These are phyloP conservation scores for Odontamblyopus rebecca DNA, from an alignment of 2,797 vertebrate species.

Conservation along the genomic window DNA sequence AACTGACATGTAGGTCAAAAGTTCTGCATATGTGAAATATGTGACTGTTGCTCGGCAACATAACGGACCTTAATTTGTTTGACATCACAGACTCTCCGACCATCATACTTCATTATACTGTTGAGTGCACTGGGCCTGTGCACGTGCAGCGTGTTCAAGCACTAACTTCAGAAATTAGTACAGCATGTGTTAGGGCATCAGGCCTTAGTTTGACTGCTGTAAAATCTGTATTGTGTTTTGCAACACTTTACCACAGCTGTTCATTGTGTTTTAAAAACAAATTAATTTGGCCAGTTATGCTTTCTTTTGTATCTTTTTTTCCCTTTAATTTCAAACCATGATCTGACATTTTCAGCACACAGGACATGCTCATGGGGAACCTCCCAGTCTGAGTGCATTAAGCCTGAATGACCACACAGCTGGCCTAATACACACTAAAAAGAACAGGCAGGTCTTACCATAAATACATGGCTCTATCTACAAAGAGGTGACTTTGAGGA, in stretches of 20 bases:
- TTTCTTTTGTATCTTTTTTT: not conserved
- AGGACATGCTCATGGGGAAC: constrained; percentile 16
- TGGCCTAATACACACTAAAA: constrained; percentile 45
- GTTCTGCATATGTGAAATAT: constrained; percentile 42
- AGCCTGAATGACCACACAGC: constrained; percentile 40
- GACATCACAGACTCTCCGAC: constrained; percentile 2
- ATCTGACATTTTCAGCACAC: constrained; percentile 24
- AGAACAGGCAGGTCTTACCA: constrained; percentile 48
- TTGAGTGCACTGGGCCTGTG: not conserved
- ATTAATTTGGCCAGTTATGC: too few relatives aligned
- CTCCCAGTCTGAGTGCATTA: constrained; percentile 13
- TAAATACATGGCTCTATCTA: constrained; percentile 50
- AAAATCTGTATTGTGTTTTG: not conserved
- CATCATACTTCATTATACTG: not conserved
- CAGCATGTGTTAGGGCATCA: not conserved
- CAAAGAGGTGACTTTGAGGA: constrained; percentile 29
- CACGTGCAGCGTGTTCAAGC: not conserved
- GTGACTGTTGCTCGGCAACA: constrained; percentile 39
- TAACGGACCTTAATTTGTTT: constrained; percentile 3
- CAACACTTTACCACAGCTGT: too few relatives aligned
- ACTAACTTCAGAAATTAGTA: not conserved
- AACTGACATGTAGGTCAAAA: constrained; percentile 31
- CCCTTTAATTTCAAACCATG: not conserved
- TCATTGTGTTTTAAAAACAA: too few relatives aligned
- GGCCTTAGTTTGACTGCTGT: not conserved